A percentile compares a stretch with the other conserved stretches of the same genome.
Conservation (phyloP, 2,888 invertebrate genomes). For the Ichneumon xanthorius region DNA sequence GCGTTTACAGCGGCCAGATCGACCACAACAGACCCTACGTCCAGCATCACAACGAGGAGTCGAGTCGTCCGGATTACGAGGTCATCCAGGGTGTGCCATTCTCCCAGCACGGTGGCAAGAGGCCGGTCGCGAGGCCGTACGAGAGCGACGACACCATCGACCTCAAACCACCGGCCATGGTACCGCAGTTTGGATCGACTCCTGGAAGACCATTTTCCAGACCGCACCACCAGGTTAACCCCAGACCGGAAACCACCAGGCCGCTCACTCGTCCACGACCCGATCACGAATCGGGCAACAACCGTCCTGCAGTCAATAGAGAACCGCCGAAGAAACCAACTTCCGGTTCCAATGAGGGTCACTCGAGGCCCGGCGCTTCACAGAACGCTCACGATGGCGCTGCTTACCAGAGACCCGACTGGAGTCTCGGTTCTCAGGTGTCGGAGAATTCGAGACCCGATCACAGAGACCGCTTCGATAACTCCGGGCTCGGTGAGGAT, state of each 20-base stretch:
- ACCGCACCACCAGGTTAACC: constrained; percentile 60
- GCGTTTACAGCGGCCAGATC: constrained; percentile 70
- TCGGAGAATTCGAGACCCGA: constrained; percentile 38
- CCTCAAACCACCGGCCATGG: constrained; percentile 77
- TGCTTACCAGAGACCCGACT: constrained; percentile 36
- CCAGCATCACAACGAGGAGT: constrained; percentile 67
- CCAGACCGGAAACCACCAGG: constrained; percentile 67
- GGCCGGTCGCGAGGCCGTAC: constrained; percentile 64
- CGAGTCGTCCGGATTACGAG: constrained; percentile 70
- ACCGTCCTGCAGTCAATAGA: constrained; percentile 6
- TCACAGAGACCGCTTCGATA: constrained; percentile 20
- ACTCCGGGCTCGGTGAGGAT: constrained; percentile 10
- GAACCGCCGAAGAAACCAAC: constrained; percentile 33
- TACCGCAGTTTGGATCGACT: constrained; percentile 69
- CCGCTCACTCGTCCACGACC: constrained; percentile 68
- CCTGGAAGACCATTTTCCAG: constrained; percentile 76
- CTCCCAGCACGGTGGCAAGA: constrained; percentile 68
- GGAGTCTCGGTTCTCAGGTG: constrained; percentile 35
- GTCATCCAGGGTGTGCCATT: constrained; percentile 75
- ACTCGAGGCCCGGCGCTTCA: constrained; percentile 45
- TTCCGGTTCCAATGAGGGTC: constrained; percentile 45
- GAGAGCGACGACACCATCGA: constrained; percentile 77
- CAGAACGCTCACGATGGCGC: constrained; percentile 14
- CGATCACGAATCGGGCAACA: constrained; percentile 65
- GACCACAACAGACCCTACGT: constrained; percentile 66